phyloP scores from a whole-genome alignment of 2,797 vertebrate species.

The Periparus ater region DNA sequence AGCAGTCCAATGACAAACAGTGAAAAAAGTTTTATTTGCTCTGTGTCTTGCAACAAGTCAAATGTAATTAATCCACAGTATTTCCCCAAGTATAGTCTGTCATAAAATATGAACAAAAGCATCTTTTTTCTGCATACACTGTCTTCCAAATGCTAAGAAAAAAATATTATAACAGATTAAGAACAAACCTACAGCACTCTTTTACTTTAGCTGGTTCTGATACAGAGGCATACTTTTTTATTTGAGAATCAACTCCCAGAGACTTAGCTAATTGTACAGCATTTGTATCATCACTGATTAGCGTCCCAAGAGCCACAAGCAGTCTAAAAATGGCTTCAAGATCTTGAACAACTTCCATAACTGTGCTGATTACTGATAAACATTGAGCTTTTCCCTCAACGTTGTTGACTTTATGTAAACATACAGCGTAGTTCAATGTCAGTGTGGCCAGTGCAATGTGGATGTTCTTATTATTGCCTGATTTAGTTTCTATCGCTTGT shows the following conservation, averaged over 20 bases:
- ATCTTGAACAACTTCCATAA: constrained; percentile 94
- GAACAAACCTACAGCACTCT: constrained; percentile 93
- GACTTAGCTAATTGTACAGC: constrained; percentile 93
- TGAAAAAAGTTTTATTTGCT: constrained; percentile 77
- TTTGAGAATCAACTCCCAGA: constrained; percentile 91
- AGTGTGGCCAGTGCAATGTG: constrained; percentile 94
- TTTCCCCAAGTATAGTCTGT: constrained; percentile 51
- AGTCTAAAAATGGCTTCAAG: constrained; percentile 96
- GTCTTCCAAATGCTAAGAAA: background rate
- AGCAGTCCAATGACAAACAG: constrained; percentile 43
- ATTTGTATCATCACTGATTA: constrained; percentile 87
- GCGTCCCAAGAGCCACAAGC: constrained; percentile 95
- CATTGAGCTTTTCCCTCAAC: constrained; percentile 97
- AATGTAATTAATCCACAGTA: constrained; percentile 67
- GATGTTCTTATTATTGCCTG: constrained; percentile 92
- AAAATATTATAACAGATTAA: constrained; percentile 86
- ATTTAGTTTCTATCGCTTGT: constrained; percentile 86
- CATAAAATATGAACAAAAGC: constrained; percentile 59
- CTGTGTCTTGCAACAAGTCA: constrained; percentile 52
- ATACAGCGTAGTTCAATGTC: constrained; percentile 92
- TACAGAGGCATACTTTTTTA: constrained; percentile 89
- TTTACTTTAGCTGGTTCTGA: constrained; percentile 92
- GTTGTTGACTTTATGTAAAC: constrained; percentile 87
- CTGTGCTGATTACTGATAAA: constrained; percentile 90
- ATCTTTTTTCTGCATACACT: constrained; percentile 32